Conservation (phyloP, 2,888 invertebrate species). For the Pasiphila rectangulata region DNA sequence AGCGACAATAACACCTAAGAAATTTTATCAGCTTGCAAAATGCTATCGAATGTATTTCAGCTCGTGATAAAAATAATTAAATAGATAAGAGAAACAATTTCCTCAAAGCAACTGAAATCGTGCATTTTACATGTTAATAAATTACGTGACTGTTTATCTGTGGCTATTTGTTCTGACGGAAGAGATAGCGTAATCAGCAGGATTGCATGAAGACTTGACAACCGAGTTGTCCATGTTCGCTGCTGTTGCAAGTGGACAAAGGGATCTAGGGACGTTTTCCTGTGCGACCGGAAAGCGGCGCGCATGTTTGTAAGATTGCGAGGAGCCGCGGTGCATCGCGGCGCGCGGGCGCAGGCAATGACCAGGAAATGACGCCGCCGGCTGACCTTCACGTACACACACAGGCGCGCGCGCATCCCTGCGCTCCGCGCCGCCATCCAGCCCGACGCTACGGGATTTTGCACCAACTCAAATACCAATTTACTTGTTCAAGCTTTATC, state of each 20-base stretch:
- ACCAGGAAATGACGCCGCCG: slow-evolving; percentile 80
- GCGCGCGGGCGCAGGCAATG: slow-evolving; percentile 70
- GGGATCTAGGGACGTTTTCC: slow-evolving; percentile 55
- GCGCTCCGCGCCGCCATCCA: slow-evolving; percentile 33
- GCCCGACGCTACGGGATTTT: slow-evolving; percentile 35
- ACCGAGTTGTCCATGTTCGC: slow-evolving; percentile 48
- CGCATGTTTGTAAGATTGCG: slow-evolving; percentile 57
- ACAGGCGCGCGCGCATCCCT: slow-evolving; percentile 44
- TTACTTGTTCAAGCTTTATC: neutral
- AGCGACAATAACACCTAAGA: slow-evolving; percentile 39
- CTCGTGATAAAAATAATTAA: slow-evolving; percentile 47
- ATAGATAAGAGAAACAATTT: slow-evolving; percentile 59
- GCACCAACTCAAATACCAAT: slow-evolving; percentile 5
- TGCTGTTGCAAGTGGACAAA: slow-evolving; percentile 45
- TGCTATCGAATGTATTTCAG: slow-evolving; percentile 49
- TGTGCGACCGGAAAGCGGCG: slow-evolving; percentile 68
- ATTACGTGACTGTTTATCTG: slow-evolving; percentile 42
- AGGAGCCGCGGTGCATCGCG: slow-evolving; percentile 37
- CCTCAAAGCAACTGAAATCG: slow-evolving; percentile 61
- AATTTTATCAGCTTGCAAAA: slow-evolving; percentile 51
- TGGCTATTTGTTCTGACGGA: slow-evolving; percentile 44
- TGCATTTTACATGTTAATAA: slow-evolving; percentile 35
- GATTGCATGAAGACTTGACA: slow-evolving; percentile 24
- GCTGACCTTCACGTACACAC: slow-evolving; percentile 67
- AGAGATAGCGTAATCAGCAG: slow-evolving; percentile 48